phyloP scores from a whole-genome alignment of 2,797 vertebrate genomes.

The Rhabdophis nuchalis region DNA sequence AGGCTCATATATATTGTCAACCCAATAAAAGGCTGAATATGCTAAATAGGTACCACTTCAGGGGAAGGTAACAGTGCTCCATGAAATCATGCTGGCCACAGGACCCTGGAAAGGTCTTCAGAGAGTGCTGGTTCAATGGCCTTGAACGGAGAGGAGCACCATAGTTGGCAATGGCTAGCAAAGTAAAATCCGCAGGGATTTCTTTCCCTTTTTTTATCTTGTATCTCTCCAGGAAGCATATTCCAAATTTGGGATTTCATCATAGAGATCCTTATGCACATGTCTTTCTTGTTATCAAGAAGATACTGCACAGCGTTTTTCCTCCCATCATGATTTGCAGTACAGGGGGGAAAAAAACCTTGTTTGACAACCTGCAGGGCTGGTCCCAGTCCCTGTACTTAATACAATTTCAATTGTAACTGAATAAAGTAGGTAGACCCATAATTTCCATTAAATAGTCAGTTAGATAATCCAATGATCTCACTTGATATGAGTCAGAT shows the following conservation, averaged over 20 bases:
- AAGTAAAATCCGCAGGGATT: not conserved
- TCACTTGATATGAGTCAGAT: not conserved
- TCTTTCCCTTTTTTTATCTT: not conserved
- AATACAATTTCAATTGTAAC: not conserved
- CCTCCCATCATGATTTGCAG: not conserved
- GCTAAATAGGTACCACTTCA: not conserved
- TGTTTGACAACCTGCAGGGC: not conserved
- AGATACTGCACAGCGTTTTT: not conserved
- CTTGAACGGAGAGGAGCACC: not conserved
- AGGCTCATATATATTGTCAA: too few relatives aligned
- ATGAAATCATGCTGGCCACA: not conserved
- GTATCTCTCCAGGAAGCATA: not conserved
- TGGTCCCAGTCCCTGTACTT: not conserved
- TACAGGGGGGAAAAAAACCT: not conserved
- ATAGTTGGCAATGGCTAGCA: not conserved
- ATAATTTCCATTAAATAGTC: not conserved
- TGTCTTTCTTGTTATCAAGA: not conserved
- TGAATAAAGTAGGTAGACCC: not conserved
- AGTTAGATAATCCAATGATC: not conserved
- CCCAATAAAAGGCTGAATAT: too few relatives aligned
- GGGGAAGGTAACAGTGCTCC: not conserved
- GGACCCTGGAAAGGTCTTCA: not conserved
- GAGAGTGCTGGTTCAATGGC: not conserved
- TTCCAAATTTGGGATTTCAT: not conserved
- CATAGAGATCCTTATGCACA: not conserved